Evolutionary conservation across 2,113 vertebrate genomes (phyloP), one percentile per base, ranked within the genome.

Genomic region (Rousettus leschenaultii): DNA sequence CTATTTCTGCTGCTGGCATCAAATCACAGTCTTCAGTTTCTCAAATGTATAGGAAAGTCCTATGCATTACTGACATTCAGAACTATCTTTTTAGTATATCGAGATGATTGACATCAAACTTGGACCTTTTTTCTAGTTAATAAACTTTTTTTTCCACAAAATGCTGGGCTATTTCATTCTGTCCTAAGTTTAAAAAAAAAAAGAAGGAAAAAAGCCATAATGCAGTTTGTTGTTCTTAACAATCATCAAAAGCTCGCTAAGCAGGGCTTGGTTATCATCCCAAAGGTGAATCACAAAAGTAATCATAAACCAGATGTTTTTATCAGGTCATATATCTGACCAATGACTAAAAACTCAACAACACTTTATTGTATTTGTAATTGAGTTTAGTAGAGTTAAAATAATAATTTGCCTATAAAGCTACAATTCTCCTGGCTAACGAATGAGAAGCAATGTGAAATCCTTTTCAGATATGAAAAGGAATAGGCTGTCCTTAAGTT

Each of bases 1-100:
- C 13, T 94, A 91, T 94, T 96, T 95, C 82, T 26, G 6, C 65
- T 90, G 24, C 45, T 78, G 18, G 73, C 53, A 65, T 91, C 77
- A 83, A 92, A 90, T 92, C n/a, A 92, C 10, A 80, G 26, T 59
- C 68, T 97, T 95, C 12, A 24, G 11, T 80, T 96, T 96, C 71
- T 96, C 45, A 95, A 92, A 88, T 96, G 48, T 94, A 6, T 92
- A 71, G 80, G 80, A 35, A 96, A 94, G 57, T 88, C 66, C 59
- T 94, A 28, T 89, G 78, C 15, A 40, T 83, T 89, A 40, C 89
- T 90, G 45, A 91, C 95, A 78, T 33, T 86, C 68, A 88, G n/a
- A 94, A 77, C 71, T 94, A n/a, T 22, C 18, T 43, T 78, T 95
- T 95, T 91, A 86, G 48, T 73, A 71, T 84, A 85, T n/a, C 85